Evolutionary conservation across 2,888 invertebrate species (phyloP).

Genomic region (Megamerina dolium): DNA sequence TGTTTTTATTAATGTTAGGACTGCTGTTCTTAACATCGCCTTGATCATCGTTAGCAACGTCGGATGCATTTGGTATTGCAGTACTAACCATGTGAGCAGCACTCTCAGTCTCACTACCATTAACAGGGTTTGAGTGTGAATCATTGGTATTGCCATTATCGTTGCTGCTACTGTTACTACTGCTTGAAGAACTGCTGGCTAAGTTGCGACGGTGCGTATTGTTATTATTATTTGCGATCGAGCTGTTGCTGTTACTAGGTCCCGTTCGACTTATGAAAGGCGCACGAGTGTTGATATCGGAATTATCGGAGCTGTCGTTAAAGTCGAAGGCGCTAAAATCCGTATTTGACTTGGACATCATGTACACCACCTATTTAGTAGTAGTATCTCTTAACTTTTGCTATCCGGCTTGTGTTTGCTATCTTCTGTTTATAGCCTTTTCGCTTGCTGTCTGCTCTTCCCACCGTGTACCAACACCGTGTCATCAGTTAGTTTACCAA

Average conservation of each 20-base stretch:
- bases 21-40: background rate
- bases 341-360: slow-evolving; percentile 37
- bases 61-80: too few relatives aligned
- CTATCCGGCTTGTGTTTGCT: too few relatives aligned
- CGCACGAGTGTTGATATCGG: slow-evolving; percentile 42
- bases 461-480: too few relatives aligned
- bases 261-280: slow-evolving; percentile 43
- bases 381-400: too few relatives aligned
- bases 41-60: background rate
- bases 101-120: slow-evolving; percentile 15
- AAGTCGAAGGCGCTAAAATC: slow-evolving; percentile 49
- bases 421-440: slow-evolving; percentile 1
- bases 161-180: slow-evolving; percentile 9
- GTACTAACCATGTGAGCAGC: slow-evolving; percentile 5
- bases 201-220: too few relatives aligned
- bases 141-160: slow-evolving; percentile 14
- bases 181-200: slow-evolving; percentile 15
- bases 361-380: too few relatives aligned
- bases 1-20: background rate
- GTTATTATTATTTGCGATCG: slow-evolving; percentile 25
- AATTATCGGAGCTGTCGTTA: slow-evolving; percentile 47
- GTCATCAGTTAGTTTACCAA: too few relatives aligned
- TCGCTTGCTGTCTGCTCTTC: slow-evolving; percentile 1
- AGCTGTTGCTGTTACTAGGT: slow-evolving; percentile 24
- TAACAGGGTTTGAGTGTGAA: slow-evolving; percentile 8